phyloP scores from a whole-genome alignment of 2,113 vertebrate species.

The Leiothrix lutea region DNA sequence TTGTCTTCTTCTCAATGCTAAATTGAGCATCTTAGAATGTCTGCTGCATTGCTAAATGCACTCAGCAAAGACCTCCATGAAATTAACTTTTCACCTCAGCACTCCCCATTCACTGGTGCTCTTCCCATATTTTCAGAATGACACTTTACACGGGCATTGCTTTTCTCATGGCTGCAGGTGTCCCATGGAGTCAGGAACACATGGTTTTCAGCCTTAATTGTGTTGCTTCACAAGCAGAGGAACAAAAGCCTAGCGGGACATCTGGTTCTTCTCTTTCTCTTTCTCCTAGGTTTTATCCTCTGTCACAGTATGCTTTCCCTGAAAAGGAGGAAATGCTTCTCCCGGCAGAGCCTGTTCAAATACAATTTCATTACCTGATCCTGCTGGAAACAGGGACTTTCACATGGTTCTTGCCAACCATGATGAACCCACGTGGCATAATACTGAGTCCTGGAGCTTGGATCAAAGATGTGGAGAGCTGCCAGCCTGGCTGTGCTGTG shows the following conservation, averaged over 20 bases:
- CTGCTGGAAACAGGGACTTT: not conserved
- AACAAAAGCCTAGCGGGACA: not conserved
- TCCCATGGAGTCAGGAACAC: not conserved
- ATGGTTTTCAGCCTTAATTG: not conserved
- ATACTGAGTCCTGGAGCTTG: not conserved
- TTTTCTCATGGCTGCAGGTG: not conserved
- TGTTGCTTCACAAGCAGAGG: not conserved
- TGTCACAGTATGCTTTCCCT: not conserved
- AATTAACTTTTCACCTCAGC: not conserved
- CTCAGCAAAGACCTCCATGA: not conserved
- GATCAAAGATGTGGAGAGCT: not conserved
- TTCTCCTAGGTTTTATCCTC: not conserved
- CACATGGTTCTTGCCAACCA: not conserved
- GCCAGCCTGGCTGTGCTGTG: not conserved
- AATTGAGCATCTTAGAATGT: not conserved
- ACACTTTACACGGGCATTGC: not conserved
- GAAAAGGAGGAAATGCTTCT: not conserved
- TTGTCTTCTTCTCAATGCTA: not conserved
- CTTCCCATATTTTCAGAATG: not conserved
- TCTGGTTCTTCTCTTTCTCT: not conserved
- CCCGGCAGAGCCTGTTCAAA: not conserved
- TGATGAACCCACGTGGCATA: fast-evolving
- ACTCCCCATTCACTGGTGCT: not conserved
- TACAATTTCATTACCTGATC: not conserved
- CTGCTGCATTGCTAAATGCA: not conserved